phyloP scores from a whole-genome alignment of 2,113 vertebrate species.

The Thunnus maccoyii region DNA sequence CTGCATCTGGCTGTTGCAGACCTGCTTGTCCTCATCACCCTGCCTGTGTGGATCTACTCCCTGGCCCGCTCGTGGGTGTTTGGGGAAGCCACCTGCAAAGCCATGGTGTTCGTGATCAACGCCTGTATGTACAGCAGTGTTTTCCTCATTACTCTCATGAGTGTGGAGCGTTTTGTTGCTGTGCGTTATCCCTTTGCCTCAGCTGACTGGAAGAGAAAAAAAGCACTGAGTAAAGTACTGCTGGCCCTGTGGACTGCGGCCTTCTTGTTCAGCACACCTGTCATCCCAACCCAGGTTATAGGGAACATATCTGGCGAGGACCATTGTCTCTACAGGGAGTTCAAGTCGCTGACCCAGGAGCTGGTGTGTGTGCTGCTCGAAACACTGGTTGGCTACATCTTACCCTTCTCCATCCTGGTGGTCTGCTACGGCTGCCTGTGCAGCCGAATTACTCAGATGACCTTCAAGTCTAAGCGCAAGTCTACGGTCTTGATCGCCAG shows the following conservation, averaged over 20 bases:
- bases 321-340: constrained; percentile 75
- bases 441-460: constrained; percentile 84
- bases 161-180: constrained; percentile 83
- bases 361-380: constrained; percentile 80
- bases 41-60: constrained; percentile 88
- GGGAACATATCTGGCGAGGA: constrained; percentile 20
- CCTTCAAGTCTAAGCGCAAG: constrained; percentile 82
- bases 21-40: constrained; percentile 84
- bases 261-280: constrained; percentile 81
- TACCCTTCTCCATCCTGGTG: constrained; percentile 82
- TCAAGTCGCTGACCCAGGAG: constrained; percentile 73
- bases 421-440: constrained; percentile 85
- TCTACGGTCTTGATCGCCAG: constrained; percentile 84
- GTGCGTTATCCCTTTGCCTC: constrained; percentile 82
- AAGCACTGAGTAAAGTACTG: constrained; percentile 77
- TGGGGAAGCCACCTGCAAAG: constrained; percentile 79
- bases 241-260: constrained; percentile 77
- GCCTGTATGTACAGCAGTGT: constrained; percentile 86
- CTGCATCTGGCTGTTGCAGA: constrained; percentile 84
- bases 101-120: constrained; percentile 80
- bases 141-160: constrained; percentile 86
- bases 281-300: constrained; percentile 79
- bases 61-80: constrained; percentile 83
- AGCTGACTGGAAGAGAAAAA: constrained; percentile 76
- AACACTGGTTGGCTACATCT: constrained; percentile 82